Evolutionary conservation across 2,888 invertebrate genomes (phyloP), one percentile per base, ranked within the genome.

Genomic region (Synanthedon formicaeformis): DNA sequence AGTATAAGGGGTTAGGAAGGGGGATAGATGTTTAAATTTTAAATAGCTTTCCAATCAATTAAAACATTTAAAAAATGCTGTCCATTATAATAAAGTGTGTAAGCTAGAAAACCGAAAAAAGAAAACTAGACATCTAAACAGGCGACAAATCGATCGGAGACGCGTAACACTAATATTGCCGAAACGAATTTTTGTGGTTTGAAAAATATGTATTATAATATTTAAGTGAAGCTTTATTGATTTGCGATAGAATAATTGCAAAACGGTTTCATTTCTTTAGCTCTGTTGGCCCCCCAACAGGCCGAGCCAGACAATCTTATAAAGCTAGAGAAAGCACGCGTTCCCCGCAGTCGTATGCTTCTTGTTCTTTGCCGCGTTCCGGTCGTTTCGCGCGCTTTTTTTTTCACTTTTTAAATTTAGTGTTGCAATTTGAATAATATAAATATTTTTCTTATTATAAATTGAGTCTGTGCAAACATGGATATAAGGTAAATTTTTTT

Each of bases 311-410:
- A 54, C 63, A 75, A 78, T 69, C 76, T 83, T 86, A 87, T 87
- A 87, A 82, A 84, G 80, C 68, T 70, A 56, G 86, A 81, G 86
- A 87, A 86, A 86, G 86, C 83, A 73, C 73, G 64, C 71, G 71
- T 59, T 57, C 73, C 23, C 69, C 76, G 76, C 78, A 78, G 78
- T 76, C 59, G 60, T 55, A 56, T 50, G 55, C 57, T 58, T 57
- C 52, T 52, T 51, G 55, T 60, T n/a, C 54, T 52, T 56, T 56
- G 53, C 52, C 59, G 71, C 69, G 71, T 65, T 66, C 61, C 66
- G 67, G 57, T 55, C 52, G 66, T 64, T 66, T 69, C 71, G 72
- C 78, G 80, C 72, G 75, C 69, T 72, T 78, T 75, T 75, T 67
- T 67, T 66, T 75, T 67, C 66, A 67, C 70, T 71, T 73, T 64